Base-by-base conservation (phyloP, 1,140 invertebrate species). In the Agraylea sexmaculata region DNA sequence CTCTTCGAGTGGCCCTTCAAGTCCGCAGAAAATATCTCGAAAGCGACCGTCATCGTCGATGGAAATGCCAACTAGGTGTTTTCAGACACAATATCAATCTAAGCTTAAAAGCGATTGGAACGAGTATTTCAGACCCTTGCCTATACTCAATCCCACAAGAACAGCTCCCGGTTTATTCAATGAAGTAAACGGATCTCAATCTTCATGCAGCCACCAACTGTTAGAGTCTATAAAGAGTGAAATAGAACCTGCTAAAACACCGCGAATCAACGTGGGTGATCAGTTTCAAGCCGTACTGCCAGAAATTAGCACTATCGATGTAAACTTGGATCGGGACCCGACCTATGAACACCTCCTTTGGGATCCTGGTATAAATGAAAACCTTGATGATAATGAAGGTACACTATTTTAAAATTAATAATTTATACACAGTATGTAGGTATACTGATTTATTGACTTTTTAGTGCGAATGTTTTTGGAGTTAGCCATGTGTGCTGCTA, bases 401-500 rank as follows among this genome's bases (percentile, higher is more conserved):
- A 62, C 57, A n/a, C n/a, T n/a, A n/a, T n/a, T n/a, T n/a, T n/a
- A n/a, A n/a, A n/a, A n/a, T n/a, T n/a, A n/a, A n/a, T n/a, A n/a
- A n/a, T n/a, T n/a, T n/a, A n/a, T n/a, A n/a, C n/a, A n/a, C n/a
- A n/a, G n/a, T n/a, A n/a, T n/a, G n/a, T n/a, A n/a, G n/a, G n/a
- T n/a, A n/a, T n/a, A n/a, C n/a, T n/a, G n/a, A n/a, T n/a, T n/a
- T n/a, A 32, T n/a, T 10, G 7, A 50, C 45, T 35, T 66, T 70
- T 12, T 66, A 84, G 80, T 84, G 51, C 77, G 83, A 51, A 83
- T 83, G 77, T 89, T 84, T 64, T 76, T 93, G 65, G 87, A 94
- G 56, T 81, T 97, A 55, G 87, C 91, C 16, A 90, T 87, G 69
- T 90, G 87, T 57, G 84, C 87, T 36, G 85, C 85, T 40, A 78